Conservation (phyloP, 2,113 vertebrate genomes). For the Origma solitaria region DNA sequence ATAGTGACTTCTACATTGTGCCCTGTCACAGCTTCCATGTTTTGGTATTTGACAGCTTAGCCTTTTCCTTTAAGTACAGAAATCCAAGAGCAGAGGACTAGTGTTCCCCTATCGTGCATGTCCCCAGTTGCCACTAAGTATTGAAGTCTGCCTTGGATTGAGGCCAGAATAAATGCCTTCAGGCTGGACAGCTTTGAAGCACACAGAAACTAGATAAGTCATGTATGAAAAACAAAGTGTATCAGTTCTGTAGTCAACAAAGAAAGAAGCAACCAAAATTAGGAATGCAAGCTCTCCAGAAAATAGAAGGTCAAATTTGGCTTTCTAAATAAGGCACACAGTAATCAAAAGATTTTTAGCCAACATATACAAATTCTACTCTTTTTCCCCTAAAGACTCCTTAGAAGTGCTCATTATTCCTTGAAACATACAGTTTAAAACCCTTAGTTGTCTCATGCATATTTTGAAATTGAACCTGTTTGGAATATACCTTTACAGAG, state of each 20-base stretch:
- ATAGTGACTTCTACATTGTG: neutral
- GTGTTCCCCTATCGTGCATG: neutral
- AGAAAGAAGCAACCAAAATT: neutral
- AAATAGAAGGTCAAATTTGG: neutral
- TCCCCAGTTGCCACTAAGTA: neutral
- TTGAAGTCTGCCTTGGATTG: conserved; percentile 11
- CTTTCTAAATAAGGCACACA: neutral
- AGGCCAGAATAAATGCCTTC: conserved; percentile 22
- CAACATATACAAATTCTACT: neutral
- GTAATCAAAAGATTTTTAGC: neutral
- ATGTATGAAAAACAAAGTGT: conserved; percentile 49
- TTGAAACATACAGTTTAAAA: neutral
- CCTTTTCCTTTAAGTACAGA: conserved; percentile 12
- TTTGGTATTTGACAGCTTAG: conserved; percentile 8
- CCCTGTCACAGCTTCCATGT: neutral
- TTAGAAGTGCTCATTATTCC: neutral
- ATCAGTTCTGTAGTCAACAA: conserved; percentile 2
- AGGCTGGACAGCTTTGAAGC: conserved; percentile 26
- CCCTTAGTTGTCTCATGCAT: neutral
- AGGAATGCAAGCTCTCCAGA: neutral
- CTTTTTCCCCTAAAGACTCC: neutral
- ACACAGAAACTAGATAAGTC: neutral
- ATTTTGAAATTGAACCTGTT: neutral
- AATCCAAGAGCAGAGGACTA: neutral
- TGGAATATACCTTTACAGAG: neutral